Evolutionary conservation across 2,797 vertebrate species (phyloP).

Genomic region (Gephyroberyx darwinii): DNA sequence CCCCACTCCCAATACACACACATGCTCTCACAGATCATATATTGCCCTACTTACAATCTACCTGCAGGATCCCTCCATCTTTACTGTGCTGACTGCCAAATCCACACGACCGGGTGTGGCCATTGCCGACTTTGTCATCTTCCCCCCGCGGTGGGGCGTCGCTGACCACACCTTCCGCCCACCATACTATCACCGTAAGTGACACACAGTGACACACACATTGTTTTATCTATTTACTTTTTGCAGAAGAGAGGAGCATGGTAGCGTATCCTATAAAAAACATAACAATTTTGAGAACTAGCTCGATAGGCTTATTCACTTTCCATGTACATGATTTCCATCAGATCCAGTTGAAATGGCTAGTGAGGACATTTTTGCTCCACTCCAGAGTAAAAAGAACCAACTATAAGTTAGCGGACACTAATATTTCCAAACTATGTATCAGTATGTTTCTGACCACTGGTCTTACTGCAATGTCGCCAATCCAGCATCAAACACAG

Average conservation of each 20-base stretch:
- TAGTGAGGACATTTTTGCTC: conserved; percentile 1
- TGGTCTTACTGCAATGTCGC: background rate
- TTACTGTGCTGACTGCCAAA: conserved; percentile 96
- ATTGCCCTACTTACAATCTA: conserved; percentile 4
- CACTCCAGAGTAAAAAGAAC: conserved; percentile 27
- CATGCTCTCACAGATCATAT: background rate
- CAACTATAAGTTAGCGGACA: conserved; percentile 19
- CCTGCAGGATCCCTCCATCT: conserved; percentile 95
- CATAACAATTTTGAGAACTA: background rate
- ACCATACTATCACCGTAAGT: conserved; percentile 97
- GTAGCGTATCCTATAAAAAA: too few relatives aligned
- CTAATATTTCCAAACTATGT: conserved; percentile 19
- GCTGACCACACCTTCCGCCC: conserved; percentile 94
- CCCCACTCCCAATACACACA: background rate
- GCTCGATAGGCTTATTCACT: background rate
- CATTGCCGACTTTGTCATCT: conserved; percentile 97
- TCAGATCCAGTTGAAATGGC: background rate
- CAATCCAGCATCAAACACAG: conserved; percentile 34
- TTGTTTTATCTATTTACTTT: background rate
- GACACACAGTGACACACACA: background rate
- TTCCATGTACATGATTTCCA: background rate
- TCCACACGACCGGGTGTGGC: conserved; percentile 91
- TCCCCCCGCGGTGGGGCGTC: conserved; percentile 95
- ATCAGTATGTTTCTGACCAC: too few relatives aligned
- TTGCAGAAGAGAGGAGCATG: background rate